Conservation (phyloP, 2,888 invertebrate species). For the Thymelicus acteon region DNA sequence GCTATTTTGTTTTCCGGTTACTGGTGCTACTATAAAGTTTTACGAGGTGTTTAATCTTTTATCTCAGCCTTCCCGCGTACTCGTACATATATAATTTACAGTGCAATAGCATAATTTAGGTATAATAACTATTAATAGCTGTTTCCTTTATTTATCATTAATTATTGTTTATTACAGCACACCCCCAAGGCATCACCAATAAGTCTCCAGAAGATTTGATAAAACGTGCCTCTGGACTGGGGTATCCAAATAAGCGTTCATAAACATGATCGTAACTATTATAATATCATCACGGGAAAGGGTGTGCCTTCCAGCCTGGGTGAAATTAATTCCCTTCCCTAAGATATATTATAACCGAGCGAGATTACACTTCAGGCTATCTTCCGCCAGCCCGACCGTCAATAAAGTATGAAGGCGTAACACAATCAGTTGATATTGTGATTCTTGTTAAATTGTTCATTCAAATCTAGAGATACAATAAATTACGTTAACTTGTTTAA, state of each 20-base stretch:
- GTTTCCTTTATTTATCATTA: too few species aligned
- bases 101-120: too few species aligned
- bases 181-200: too few species aligned
- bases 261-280: neutral
- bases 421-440: conserved; percentile 1
- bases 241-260: conserved; percentile 7
- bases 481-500: too few species aligned
- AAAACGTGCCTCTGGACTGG: neutral
- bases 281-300: conserved; percentile 23
- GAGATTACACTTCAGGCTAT: conserved; percentile 20
- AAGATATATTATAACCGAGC: conserved; percentile 22
- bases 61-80: too few species aligned
- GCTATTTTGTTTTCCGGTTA: too few species aligned
- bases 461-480: neutral
- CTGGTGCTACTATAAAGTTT: too few species aligned
- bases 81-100: too few species aligned
- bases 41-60: too few species aligned
- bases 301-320: conserved; percentile 26
- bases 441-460: neutral
- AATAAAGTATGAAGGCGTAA: neutral
- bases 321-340: conserved; percentile 27
- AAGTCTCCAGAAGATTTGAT: too few species aligned
- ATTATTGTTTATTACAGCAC: too few species aligned
- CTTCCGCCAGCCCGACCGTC: conserved; percentile 12
- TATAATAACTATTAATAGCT: too few species aligned